Percentiles rank a stretch among this genome's conserved stretches.
Evolutionary conservation across 1,140 invertebrate genomes (phyloP).

Genomic region (Drosophila bipectinata): DNA sequence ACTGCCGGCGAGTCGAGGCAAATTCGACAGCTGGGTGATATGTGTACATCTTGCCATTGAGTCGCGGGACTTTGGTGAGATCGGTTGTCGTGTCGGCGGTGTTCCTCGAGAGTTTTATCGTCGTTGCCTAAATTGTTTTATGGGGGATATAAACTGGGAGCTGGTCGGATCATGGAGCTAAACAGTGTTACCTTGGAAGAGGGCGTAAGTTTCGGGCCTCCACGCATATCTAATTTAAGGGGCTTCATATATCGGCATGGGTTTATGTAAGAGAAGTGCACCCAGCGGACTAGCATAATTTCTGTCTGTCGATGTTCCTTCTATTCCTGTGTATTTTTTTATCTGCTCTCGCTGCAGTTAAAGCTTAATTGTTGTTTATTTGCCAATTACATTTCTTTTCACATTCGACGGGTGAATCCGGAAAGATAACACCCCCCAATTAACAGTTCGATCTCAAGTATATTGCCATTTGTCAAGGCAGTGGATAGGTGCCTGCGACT

Average conservation of each 20-base stretch:
- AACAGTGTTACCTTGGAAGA: slow-evolving; percentile 54
- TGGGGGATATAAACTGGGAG: slow-evolving; percentile 30
- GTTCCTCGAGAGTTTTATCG: slow-evolving; percentile 9
- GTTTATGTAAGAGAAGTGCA: slow-evolving; percentile 53
- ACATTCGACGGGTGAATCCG: neutral
- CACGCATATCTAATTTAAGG: neutral
- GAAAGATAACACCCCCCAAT: slow-evolving; percentile 18
- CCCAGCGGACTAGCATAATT: slow-evolving; percentile 22
- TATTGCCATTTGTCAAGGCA: neutral
- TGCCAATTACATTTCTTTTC: slow-evolving; percentile 5
- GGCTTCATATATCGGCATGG: neutral
- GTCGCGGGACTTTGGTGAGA: slow-evolving; percentile 33
- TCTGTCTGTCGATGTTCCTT: slow-evolving; percentile 21
- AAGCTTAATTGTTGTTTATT: slow-evolving; percentile 18
- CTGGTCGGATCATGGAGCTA: slow-evolving; percentile 53
- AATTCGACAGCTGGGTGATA: slow-evolving; percentile 54
- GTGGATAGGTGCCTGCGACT: neutral
- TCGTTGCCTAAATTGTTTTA: slow-evolving; percentile 29
- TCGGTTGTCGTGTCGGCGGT: slow-evolving; percentile 23
- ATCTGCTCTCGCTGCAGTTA: neutral
- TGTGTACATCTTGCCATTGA: slow-evolving; percentile 41
- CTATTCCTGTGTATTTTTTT: slow-evolving; percentile 12
- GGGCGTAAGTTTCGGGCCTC: slow-evolving; percentile 30
- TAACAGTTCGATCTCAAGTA: slow-evolving; percentile 16
- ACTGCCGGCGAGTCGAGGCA: slow-evolving; percentile 46